Evolutionary conservation across 2,797 vertebrate species (phyloP), one percentile per base, ranked within the genome.

Genomic region (Pipistrellus nathusii): DNA sequence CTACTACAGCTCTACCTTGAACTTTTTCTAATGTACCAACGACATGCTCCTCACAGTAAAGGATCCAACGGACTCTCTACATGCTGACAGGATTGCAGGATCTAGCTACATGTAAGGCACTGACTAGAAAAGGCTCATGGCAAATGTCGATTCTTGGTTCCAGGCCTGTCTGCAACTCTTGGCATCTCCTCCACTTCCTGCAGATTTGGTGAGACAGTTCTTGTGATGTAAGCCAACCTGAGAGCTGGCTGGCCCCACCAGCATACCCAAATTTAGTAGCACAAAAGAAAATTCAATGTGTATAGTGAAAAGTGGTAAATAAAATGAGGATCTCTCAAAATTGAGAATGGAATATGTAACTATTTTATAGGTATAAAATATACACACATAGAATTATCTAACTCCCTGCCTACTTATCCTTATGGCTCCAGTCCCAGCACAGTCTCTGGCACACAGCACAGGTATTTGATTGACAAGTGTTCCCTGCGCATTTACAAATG

Each of bases 21-120:
- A 93, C 30, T 17, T 68, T 83, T 96, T 85, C 94, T 89, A 90
- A 81, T 14, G 12, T 21, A 62, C 46, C 53, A 38, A 59, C 32
- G 32, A 69, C 72, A 27, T 15, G 27, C n/a, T 81, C 12, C 78
- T 68, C 64, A 17, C 75, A 88, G 73, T 77, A 77, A 86, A 82
- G 32, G 25, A 13, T 20, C 77, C 72, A 66, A 53, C 46, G 57
- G 30, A 66, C 66, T 48, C 18, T 2, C 4, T 15, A 32, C 13
- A 85, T 78, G 35, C 5, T 69, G 38, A 18, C 1, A 32, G 48
- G 20, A 21, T 87, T 86, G 23, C 4, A 64, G 15, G 25, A 64
- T 44, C 53, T 23, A 38, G 27, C 15, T 30, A 25, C 21, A 48
- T 41, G 27, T 2, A 1, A 91, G 59, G 48, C 12, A 32, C 38